Conservation (phyloP, 2,797 vertebrate genomes). For the Premnoplex brunnescens region DNA sequence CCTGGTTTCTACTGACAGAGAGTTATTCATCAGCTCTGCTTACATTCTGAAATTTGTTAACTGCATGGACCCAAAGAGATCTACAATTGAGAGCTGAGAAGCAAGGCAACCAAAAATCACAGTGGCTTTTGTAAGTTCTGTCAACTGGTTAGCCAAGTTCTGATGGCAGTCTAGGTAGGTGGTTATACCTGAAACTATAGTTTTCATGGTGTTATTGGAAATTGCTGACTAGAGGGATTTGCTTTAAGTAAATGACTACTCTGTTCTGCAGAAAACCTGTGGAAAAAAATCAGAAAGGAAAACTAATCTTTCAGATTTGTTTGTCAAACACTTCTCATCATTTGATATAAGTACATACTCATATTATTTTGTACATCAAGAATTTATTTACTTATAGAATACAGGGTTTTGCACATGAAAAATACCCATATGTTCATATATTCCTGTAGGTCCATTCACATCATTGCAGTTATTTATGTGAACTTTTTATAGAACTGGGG, state of each 20-base stretch:
- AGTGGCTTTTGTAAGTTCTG: not conserved
- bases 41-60: not conserved
- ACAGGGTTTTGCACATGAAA: not conserved
- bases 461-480: not conserved
- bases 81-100: not conserved
- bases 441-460: not conserved
- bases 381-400: not conserved
- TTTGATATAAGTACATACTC: not conserved
- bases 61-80: not conserved
- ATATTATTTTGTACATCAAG: not conserved
- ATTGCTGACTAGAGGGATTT: not conserved
- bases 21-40: not conserved
- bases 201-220: not conserved
- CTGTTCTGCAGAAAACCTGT: not conserved
- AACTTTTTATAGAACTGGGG: not conserved
- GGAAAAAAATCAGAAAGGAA: not conserved
- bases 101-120: not conserved
- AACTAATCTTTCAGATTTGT: not conserved
- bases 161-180: not conserved
- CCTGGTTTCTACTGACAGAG: not conserved
- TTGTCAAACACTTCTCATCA: not conserved
- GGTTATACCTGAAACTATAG: not conserved
- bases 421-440: not conserved
- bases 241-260: not conserved
- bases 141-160: not conserved